Evolutionary conservation across 1,140 invertebrate genomes (phyloP).

Genomic region (Agrilus planipennis): DNA sequence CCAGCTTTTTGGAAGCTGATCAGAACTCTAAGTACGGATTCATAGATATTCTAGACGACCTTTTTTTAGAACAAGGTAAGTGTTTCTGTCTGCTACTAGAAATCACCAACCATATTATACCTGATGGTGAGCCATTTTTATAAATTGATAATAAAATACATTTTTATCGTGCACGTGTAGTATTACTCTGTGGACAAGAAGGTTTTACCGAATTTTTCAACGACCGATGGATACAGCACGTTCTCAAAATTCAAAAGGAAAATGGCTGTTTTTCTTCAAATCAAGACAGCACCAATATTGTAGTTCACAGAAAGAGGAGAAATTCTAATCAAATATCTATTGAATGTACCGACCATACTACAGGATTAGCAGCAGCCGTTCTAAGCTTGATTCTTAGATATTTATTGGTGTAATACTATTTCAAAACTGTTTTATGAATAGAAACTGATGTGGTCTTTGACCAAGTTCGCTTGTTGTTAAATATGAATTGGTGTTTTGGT

Average conservation of each 20-base stretch:
- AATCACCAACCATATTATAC: not conserved
- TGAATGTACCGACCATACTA: constrained; percentile 14
- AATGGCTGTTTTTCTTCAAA: constrained; percentile 8
- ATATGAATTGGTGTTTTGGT: not conserved
- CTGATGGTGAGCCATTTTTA: not conserved
- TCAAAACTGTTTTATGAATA: constrained; percentile 1
- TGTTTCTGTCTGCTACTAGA: not conserved
- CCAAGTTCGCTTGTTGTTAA: constrained; percentile 1
- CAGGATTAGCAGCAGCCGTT: constrained; percentile 10
- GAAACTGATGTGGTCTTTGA: not conserved
- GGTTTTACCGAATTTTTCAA: constrained; percentile 9
- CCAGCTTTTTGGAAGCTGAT: constrained; percentile 2
- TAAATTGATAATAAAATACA: too few relatives aligned
- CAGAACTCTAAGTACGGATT: constrained; percentile 5
- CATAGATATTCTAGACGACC: constrained; percentile 1
- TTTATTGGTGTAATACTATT: not conserved
- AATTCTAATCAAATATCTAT: constrained; percentile 8
- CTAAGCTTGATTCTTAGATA: constrained; percentile 10
- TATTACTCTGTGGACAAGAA: constrained; percentile 13
- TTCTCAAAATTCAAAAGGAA: constrained; percentile 8
- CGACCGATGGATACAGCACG: constrained; percentile 5
- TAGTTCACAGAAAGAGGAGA: constrained; percentile 2
- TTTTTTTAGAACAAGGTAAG: constrained; percentile 9
- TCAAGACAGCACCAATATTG: not conserved
- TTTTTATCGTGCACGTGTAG: too few relatives aligned